Evolutionary conservation across 2,888 invertebrate genomes (phyloP).

Genomic region (Pyralis farinalis): DNA sequence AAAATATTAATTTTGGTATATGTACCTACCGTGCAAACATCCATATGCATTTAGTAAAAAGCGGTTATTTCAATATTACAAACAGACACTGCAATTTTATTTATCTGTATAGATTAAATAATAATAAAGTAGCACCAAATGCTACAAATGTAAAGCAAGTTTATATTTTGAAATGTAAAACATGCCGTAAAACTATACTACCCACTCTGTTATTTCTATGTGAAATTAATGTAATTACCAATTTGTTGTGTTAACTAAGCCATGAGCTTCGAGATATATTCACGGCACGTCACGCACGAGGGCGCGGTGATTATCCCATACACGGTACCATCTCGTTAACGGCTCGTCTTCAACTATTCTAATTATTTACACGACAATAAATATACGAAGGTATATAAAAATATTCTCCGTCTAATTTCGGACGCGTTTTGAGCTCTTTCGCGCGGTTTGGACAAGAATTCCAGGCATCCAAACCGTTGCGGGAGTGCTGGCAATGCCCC

Average conservation of each 20-base stretch:
- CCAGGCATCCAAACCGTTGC: conserved; percentile 17
- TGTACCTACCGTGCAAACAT: no score
- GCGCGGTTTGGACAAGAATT: conserved; percentile 21
- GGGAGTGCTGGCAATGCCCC: conserved; percentile 24
- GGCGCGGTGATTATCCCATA: conserved; percentile 11
- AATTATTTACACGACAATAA: conserved; percentile 1
- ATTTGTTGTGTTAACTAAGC: conserved; percentile 32
- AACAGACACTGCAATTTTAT: no score
- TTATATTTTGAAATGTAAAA: no score
- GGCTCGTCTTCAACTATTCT: conserved; percentile 5
- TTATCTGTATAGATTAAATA: no score
- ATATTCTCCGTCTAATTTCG: conserved; percentile 11
- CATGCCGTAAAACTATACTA: no score
- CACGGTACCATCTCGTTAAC: conserved; percentile 8
- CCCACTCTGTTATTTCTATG: no score
- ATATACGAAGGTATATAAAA: background rate
- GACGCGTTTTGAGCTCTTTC: conserved; percentile 3
- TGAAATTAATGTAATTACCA: no score
- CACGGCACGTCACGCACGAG: conserved; percentile 8
- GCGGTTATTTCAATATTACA: no score
- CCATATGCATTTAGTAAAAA: no score
- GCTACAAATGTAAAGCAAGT: no score
- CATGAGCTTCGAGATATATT: conserved; percentile 25
- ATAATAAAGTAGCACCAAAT: no score
- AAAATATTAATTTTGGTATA: no score